A percentile compares a stretch with the other conserved stretches of the same genome.
phyloP scores from a whole-genome alignment of 2,888 invertebrate genomes.

The Parnassius apollo region DNA sequence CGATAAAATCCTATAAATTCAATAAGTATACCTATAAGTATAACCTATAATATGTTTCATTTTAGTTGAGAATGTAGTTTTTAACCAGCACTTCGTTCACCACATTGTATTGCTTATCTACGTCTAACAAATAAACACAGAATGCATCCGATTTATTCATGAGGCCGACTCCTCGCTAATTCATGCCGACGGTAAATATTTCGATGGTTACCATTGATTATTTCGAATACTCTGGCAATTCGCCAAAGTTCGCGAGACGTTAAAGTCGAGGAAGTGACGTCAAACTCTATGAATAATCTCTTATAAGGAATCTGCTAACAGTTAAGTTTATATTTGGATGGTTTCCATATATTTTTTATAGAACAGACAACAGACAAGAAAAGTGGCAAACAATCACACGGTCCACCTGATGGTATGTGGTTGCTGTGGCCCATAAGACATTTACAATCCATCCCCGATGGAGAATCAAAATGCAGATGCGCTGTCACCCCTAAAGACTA shows the following conservation, averaged over 20 bases:
- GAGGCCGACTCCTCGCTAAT: conserved; percentile 20
- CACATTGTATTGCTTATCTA: conserved; percentile 15
- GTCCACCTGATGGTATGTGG: too few relatives aligned
- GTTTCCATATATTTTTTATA: too few relatives aligned
- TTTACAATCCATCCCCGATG: too few relatives aligned
- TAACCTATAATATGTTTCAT: too few relatives aligned
- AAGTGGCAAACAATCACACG: too few relatives aligned
- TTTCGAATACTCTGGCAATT: conserved; percentile 22
- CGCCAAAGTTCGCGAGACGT: conserved; percentile 19
- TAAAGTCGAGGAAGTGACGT: background rate
- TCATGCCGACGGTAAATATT: conserved; percentile 28
- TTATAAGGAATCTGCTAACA: background rate
- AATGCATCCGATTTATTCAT: conserved; percentile 21
- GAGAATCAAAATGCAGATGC: too few relatives aligned
- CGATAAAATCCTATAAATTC: too few relatives aligned
- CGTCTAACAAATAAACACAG: conserved; percentile 23
- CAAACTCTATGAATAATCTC: conserved; percentile 1
- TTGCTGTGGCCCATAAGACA: too few relatives aligned
- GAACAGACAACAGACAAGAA: too few relatives aligned
- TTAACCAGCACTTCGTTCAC: conserved; percentile 2
- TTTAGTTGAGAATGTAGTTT: background rate
- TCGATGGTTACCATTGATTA: conserved; percentile 25
- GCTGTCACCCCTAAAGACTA: too few relatives aligned
- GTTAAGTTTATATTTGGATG: too few relatives aligned
- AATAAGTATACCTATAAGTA: too few relatives aligned